A percentile compares a stretch with the other conserved stretches of the same genome.
Conservation (phyloP, 2,797 vertebrate species). For the Alcedo atthis region DNA sequence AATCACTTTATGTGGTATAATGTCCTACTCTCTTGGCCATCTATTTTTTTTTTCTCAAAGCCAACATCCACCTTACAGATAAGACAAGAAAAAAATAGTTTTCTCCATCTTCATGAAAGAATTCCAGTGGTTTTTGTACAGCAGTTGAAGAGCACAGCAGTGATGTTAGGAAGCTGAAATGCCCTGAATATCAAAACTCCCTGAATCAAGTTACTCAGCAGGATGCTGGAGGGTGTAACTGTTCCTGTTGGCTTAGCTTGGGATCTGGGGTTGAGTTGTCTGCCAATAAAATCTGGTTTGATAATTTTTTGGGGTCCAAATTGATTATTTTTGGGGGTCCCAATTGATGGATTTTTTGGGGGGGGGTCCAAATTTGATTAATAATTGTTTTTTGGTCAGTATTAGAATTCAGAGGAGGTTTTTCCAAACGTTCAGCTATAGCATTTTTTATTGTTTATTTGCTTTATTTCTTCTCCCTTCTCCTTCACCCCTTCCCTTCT, state of each 20-base stretch:
- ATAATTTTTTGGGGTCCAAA: too few species aligned
- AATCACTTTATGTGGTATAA: background rate
- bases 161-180: background rate
- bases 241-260: background rate
- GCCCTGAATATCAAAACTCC: background rate
- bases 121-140: background rate
- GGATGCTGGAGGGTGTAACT: background rate
- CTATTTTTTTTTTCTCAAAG: background rate
- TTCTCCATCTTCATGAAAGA: background rate
- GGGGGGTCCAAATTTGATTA: too few species aligned
- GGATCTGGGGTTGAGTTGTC: background rate
- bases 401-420: background rate
- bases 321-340: too few species aligned
- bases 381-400: too few species aligned
- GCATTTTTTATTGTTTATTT: background rate
- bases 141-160: background rate
- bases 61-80: background rate
- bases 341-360: too few species aligned
- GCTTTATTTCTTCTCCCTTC: background rate
- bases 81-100: background rate
- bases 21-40: background rate
- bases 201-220: background rate
- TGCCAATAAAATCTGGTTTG: background rate
- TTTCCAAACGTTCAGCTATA: background rate
- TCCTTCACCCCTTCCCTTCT: fast-evolving